A percentile compares a stretch with the other conserved stretches of the same genome.
Conservation (phyloP, 1,140 invertebrate genomes). For the Helicoverpa armigera region DNA sequence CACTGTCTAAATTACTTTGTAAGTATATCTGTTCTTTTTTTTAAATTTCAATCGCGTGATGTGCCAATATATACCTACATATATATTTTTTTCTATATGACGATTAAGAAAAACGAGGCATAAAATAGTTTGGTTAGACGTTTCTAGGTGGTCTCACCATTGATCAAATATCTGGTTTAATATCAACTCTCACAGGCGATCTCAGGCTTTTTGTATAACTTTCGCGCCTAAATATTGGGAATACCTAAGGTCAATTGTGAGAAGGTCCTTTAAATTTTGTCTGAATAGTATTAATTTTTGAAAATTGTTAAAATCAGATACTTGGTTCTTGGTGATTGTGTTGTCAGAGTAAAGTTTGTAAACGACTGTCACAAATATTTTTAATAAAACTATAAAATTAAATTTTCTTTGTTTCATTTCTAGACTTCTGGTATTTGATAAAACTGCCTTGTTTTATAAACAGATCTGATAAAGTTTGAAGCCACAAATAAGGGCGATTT, state of each 20-base stretch:
- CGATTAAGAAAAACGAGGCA: too few species aligned
- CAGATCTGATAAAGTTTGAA: too few species aligned
- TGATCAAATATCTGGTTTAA: constrained; percentile 18
- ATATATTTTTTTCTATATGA: too few species aligned
- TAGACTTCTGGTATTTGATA: too few species aligned
- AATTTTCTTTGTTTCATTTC: neutral
- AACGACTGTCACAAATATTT: constrained; percentile 42
- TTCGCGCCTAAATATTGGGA: neutral
- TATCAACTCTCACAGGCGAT: neutral
- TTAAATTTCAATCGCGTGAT: too few species aligned
- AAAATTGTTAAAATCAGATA: constrained; percentile 22
- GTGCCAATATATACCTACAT: too few species aligned
- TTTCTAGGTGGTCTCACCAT: constrained; percentile 5
- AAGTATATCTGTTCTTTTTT: too few species aligned
- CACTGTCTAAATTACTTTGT: too few species aligned
- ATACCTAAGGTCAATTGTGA: neutral
- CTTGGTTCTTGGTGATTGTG: neutral
- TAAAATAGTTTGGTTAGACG: constrained; percentile 10
- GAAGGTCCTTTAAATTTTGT: neutral
- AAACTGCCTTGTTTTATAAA: too few species aligned
- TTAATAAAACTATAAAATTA: constrained; percentile 26
- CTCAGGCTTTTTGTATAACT: neutral
- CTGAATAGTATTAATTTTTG: constrained; percentile 10
- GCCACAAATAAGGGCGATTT: too few species aligned
- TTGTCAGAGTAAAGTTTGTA: constrained; percentile 10